These are phyloP conservation scores for Pitangus sulphuratus DNA, from an alignment of 2,797 vertebrate genomes.

Conservation along the genomic window DNA sequence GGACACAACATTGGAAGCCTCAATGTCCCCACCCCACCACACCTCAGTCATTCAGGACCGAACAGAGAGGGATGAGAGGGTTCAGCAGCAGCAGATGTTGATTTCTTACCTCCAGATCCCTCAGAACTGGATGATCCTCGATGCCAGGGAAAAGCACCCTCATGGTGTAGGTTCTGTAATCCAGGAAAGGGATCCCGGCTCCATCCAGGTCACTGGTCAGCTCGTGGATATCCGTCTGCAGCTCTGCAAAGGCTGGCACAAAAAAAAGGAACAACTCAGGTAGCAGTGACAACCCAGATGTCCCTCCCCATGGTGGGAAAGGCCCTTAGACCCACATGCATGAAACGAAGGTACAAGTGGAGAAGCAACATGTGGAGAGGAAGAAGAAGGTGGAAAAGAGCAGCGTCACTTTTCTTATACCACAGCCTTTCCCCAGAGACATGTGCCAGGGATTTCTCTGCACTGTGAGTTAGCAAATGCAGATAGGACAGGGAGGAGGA, in stretches of 20 bases:
- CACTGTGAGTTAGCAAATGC: background rate
- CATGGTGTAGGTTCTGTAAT: slow-evolving; percentile 98
- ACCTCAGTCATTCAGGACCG: background rate
- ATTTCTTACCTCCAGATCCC: slow-evolving; percentile 91
- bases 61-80: background rate
- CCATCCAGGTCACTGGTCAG: slow-evolving; percentile 97
- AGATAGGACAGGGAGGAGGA: background rate
- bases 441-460: fast-evolving
- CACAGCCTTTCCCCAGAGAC: background rate
- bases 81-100: background rate
- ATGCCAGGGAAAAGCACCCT: slow-evolving; percentile 97
- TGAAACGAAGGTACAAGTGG: background rate
- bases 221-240: slow-evolving; percentile 98
- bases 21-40: background rate
- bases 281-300: background rate
- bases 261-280: background rate
- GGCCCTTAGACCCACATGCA: fast-evolving
- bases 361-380: background rate
- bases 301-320: background rate
- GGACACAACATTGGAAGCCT: background rate
- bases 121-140: slow-evolving; percentile 96
- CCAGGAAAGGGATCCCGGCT: slow-evolving; percentile 95
- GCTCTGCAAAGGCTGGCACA: slow-evolving; percentile 92
- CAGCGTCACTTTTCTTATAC: background rate
- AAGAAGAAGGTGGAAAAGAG: background rate